Evolutionary conservation across 2,888 invertebrate species (phyloP), one percentile per base, ranked within the genome.

Genomic region (Esperia sulphurella): DNA sequence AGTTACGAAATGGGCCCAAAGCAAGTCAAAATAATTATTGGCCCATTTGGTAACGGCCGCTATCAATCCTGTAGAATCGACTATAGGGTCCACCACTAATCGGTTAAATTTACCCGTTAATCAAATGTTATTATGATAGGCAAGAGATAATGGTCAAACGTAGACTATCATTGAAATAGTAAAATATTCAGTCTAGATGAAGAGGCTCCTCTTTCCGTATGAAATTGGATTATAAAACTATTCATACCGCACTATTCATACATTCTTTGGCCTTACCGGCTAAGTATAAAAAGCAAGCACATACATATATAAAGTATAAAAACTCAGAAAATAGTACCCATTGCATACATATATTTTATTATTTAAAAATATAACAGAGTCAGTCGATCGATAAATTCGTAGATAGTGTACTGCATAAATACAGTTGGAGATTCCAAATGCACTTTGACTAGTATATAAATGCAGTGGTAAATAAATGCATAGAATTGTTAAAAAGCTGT

Each of bases 141-240:
- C n/a, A n/a, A 3, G 14, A 61, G 57, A 68, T 55, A 71, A 65
- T 61, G 61, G 61, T 53, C 63, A 61, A 51, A 55, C 52, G 52
- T 54, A 62, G 58, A 58, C 53, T 53, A 35, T 28, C 56, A 50
- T 58, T 59, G 56, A 65, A 63, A 65, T 43, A 65, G 58, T 69
- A 71, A 71, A 78, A 65, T 84, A 82, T 83, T 86, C 88, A 86
- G 88, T 88, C 88, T 79, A 83, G 71, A 72, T 60, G 65, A 74
- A 70, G 68, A 66, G 60, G 68, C 74, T 72, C 68, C 66, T 55
- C 58, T 72, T 61, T 63, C 57, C 63, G 66, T 63, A 64, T 63
- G 74, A 70, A 63, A 72, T 76, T 72, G 77, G 73, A 71, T 68
- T 57, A 67, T 58, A 61, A 62, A 65, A 58, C 56, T 56, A 46